Evolutionary conservation across 2,113 vertebrate genomes (phyloP), one percentile per base, ranked within the genome.

Genomic region (Dromaius novaehollandiae): DNA sequence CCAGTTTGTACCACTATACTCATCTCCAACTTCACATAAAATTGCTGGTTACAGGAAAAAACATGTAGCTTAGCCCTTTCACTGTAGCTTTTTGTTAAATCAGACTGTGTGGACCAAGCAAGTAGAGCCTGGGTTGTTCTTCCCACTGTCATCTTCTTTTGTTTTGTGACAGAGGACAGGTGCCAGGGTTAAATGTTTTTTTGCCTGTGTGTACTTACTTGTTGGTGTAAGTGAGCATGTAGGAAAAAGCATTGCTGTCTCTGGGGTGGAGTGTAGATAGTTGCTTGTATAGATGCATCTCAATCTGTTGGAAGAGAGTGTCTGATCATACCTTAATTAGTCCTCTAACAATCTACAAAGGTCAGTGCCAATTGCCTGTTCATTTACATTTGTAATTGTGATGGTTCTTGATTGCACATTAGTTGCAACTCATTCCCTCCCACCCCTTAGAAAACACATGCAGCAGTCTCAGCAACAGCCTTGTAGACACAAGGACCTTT

Each of bases 371-470:
- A 98, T 98, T 98, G 98, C 96, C 94, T 98, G 96, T 95, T 98
- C 96, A 97, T 98, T 98, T 98, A 96, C 98, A 98, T 98, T 97
- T 97, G 97, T 98, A 98, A 98, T 98, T 98, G 97, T 96, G 97
- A 86, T 97, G 95, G 97, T 96, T 98, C 96, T 98, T 98, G 98
- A 98, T 98, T 98, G 97, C 97, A 93, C 92, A 96, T 98, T 97
- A 97, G 96, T 96, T 96, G 93, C 96, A 96, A 76, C 94, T 97
- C 88, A 40, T 88, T 97, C 97, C 94, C 97, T 97, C 96, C 96
- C 89, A 51, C 89, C 89, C 87, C 8, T 24, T 48, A 40, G 81
- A 48, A 32, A 68, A 48, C 70, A 32, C 71, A 53, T 53, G 71
- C 38, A n/a, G 69, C 84, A 61, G 58, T 30, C 80, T 85, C 16